Percentiles rank a stretch among this genome's conserved stretches.
phyloP scores from a whole-genome alignment of 2,797 vertebrate species.

The Bovichtus diacanthus region DNA sequence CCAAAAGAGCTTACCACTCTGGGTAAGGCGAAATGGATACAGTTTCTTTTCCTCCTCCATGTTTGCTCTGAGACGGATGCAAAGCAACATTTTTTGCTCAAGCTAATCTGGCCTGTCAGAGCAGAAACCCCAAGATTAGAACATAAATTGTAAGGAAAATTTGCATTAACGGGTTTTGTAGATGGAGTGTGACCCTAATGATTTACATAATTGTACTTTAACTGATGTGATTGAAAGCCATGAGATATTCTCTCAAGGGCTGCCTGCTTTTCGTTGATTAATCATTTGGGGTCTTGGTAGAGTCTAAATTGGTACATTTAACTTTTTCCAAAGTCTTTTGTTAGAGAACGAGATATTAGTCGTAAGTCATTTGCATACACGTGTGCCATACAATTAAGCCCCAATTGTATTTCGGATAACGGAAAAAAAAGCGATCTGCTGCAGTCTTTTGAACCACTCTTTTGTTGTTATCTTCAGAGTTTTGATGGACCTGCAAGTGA shows the following conservation, averaged over 20 bases:
- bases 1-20: background rate
- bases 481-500: constrained; percentile 86
- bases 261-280: constrained; percentile 35
- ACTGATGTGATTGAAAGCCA: constrained; percentile 60
- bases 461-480: constrained; percentile 64
- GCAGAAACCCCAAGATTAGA: constrained; percentile 49
- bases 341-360: constrained; percentile 1
- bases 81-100: constrained; percentile 25
- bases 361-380: background rate
- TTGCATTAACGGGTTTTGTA: constrained; percentile 41
- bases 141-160: constrained; percentile 46
- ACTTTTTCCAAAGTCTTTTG: constrained; percentile 6
- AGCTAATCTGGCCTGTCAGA: constrained; percentile 51
- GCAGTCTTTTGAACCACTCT: background rate
- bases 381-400: background rate
- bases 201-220: constrained; percentile 66
- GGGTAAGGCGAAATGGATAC: background rate
- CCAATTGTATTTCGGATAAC: background rate
- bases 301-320: background rate
- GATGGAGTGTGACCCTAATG: constrained; percentile 36
- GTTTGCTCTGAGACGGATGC: constrained; percentile 24
- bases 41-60: constrained; percentile 9
- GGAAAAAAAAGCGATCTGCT: background rate
- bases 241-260: constrained; percentile 35
- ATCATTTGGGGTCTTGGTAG: constrained; percentile 15